Evolutionary conservation across 2,797 vertebrate genomes (phyloP), one percentile per base, ranked within the genome.

Genomic region (Chanos chanos): DNA sequence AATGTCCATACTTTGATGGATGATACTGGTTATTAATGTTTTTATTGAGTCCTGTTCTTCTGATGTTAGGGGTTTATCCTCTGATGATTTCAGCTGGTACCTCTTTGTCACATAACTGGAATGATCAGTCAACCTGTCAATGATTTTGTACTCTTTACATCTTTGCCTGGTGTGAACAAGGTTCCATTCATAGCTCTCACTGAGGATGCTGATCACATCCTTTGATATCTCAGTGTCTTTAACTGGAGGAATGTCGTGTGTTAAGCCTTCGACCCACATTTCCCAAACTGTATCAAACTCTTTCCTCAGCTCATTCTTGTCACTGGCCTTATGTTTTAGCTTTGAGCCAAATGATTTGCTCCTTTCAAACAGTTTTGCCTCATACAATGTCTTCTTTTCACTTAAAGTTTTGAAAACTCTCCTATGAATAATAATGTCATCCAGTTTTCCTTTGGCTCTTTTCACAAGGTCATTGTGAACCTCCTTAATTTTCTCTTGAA

Each of bases 391-490:
- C 4, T 50, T 79, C 61, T 78, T 68, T 7, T 59, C 28, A 25
- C 81, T 73, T 33, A 82, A 2, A 8, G 70, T 73, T 0, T 18
- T 25, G 7, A 49, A 52, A 3, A 19, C 64, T 15, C 51, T 71
- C 72, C 56, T 71, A 0, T 81, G 39, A 0, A 73, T 22, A 7
- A 76, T 33, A 0, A 77, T 44, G 1, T 33, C 22, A 41, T 77
- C 30, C 7, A 64, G 55, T 45, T 84, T 81, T 28, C 6, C 75
- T 36, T 24, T 62, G 0, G 3, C 72, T 1, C 78, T 77, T 24
- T 0, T n/a, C 48, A 86, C 40, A 22, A 89, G 76, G 28, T 53
- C 2, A 0, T 75, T 41, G 47, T 76, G 65, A 0, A 85, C 66
- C 0, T 61, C 40, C n/a, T 10, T 30, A 47, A 87, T 28, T 28